Evolutionary conservation across 2,113 vertebrate species (phyloP), one percentile per base, ranked within the genome.

Genomic region (Poecilia latipinna): DNA sequence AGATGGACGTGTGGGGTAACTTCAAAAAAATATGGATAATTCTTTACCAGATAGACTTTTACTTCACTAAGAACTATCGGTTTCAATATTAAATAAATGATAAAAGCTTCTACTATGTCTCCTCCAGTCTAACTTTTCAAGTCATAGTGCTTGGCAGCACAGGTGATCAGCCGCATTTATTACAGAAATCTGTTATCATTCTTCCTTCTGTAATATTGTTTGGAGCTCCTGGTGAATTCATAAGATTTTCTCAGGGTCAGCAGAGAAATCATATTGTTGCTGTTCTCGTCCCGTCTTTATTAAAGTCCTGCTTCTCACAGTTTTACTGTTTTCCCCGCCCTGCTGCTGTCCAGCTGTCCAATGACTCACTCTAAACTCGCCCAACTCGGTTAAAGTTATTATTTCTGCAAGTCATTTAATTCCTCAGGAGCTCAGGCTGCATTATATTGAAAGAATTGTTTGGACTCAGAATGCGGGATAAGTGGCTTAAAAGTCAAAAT

Each of bases 301-400:
- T 88, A 89, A 85, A 87, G 65, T 70, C 76, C 68, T 11, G 68
- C 68, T 48, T 76, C 80, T 80, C 39, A n/a, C 70, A 63, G 77
- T 64, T 78, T 78, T 51, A 71, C 39, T 19, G 68, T 57, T n/a
- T 37, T 71, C 62, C 28, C 75, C 75, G 12, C 19, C 80, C 74
- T 42, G 35, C 77, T 75, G 83, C 78, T 12, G 73, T 72, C 81
- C 88, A 88, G 85, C 86, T 89, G 88, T 82, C 68, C n/a, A 75
- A 69, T 75, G 79, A 86, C 85, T 86, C 78, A 71, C 68, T 85
- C 84, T 65, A 71, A 89, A 80, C 75, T 87, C 72, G 0, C 44
- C 42, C 68, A 86, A 77, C 84, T 87, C 72, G 15, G 65, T 90
- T 86, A 83, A 63, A 84, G 35, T 82, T 90, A 87, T 87, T 88